Evolutionary conservation across 2,888 invertebrate genomes (phyloP).

Genomic region (Timandra comae): DNA sequence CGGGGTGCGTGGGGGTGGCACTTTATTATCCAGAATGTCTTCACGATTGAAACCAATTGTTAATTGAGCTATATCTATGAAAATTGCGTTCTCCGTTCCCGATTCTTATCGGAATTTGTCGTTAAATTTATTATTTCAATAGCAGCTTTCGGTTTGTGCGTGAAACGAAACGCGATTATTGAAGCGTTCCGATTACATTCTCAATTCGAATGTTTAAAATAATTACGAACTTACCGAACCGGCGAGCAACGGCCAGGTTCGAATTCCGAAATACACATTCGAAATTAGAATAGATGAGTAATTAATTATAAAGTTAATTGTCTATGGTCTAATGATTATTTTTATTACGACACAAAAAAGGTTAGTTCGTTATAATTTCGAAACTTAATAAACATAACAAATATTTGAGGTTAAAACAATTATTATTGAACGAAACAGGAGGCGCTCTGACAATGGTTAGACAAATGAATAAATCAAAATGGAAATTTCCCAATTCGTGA

Average conservation of each 20-base stretch:
- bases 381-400: conserved; percentile 23
- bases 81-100: conserved; percentile 64
- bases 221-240: conserved; percentile 13
- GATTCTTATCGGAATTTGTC: conserved; percentile 73
- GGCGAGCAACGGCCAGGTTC: conserved; percentile 1
- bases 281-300: conserved; percentile 22
- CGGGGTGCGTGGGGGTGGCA: conserved; percentile 44
- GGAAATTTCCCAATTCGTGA: conserved; percentile 73
- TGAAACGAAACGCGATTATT: conserved; percentile 44
- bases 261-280: conserved; percentile 16
- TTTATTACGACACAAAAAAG: conserved; percentile 4
- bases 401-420: conserved; percentile 37
- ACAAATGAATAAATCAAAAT: conserved; percentile 77
- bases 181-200: conserved; percentile 40
- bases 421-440: conserved; percentile 45
- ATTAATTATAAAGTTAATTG: conserved; percentile 12
- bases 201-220: conserved; percentile 29
- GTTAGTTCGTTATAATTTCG: neutral
- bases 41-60: conserved; percentile 76
- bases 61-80: conserved; percentile 77
- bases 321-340: conserved; percentile 12
- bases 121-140: conserved; percentile 66
- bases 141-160: conserved; percentile 49
- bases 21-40: conserved; percentile 73
- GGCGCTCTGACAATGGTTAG: conserved; percentile 64